Evolutionary conservation across 2,888 invertebrate species (phyloP).

Genomic region (Philopedon plagiatum): DNA sequence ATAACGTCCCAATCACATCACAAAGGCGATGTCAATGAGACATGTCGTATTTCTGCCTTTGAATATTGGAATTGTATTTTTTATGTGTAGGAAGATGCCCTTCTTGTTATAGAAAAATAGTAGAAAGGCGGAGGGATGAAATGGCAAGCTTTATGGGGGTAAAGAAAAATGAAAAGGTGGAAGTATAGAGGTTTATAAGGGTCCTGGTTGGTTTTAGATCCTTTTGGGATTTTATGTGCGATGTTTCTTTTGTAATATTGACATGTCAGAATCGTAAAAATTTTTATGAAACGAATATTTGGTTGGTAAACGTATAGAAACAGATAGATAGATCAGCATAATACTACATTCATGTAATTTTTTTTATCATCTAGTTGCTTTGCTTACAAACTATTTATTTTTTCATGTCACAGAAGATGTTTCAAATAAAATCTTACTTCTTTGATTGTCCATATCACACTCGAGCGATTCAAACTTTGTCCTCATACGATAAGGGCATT

Average conservation of each 20-base stretch:
- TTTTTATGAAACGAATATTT: background rate
- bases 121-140: constrained; percentile 40
- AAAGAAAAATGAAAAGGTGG: constrained; percentile 22
- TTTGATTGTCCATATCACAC: no score
- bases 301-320: background rate
- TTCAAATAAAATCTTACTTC: no score
- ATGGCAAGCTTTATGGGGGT: constrained; percentile 10
- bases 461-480: no score
- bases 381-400: no score
- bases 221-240: constrained; percentile 18
- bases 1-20: constrained; percentile 30
- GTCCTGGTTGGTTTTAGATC: background rate
- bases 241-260: constrained; percentile 13
- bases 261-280: constrained; percentile 18
- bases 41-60: constrained; percentile 39
- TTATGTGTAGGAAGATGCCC: constrained; percentile 46
- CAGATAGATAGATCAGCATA: no score
- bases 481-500: no score
- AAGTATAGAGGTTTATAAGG: background rate
- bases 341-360: no score
- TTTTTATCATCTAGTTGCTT: no score
- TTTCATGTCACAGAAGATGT: no score
- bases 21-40: constrained; percentile 31
- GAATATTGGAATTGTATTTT: constrained; percentile 35
- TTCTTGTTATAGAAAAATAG: constrained; percentile 43